Evolutionary conservation across 2,113 vertebrate genomes (phyloP).

Genomic region (Prunella fulvescens): DNA sequence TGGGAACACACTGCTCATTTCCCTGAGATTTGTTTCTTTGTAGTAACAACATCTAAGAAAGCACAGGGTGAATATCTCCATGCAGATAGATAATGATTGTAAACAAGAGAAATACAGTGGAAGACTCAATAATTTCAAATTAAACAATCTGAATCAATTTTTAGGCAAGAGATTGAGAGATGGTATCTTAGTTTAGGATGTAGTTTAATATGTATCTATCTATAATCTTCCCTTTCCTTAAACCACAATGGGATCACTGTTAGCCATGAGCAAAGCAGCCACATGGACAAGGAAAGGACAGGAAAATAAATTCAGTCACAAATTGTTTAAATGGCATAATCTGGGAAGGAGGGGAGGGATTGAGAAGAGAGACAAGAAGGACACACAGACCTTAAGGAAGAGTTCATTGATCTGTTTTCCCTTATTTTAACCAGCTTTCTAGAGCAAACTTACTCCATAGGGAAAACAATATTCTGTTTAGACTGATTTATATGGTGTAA

Average conservation of each 20-base stretch:
- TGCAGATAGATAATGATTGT: not conserved
- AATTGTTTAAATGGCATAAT: not conserved
- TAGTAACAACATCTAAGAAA: not conserved
- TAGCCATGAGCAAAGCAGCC: not conserved
- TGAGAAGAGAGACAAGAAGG: not conserved
- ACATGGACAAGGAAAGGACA: not conserved
- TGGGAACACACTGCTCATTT: not conserved
- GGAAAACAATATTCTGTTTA: not conserved
- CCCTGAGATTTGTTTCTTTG: not conserved
- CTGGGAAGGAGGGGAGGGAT: rapidly evolving
- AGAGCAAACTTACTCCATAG: not conserved
- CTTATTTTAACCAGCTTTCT: not conserved
- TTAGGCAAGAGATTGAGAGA: not conserved
- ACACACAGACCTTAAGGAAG: not conserved
- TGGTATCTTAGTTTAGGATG: not conserved
- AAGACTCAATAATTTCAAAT: not conserved
- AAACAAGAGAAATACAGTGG: not conserved
- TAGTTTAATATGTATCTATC: not conserved
- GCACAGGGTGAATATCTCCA: not conserved
- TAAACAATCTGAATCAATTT: not conserved
- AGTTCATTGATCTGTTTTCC: not conserved
- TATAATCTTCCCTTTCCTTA: not conserved
- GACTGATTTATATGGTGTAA: not conserved
- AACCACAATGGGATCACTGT: not conserved
- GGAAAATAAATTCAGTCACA: not conserved